Evolutionary conservation across 64 coral and sea anemone species (phyloP).

Genomic region (Acropora tenuis): DNA sequence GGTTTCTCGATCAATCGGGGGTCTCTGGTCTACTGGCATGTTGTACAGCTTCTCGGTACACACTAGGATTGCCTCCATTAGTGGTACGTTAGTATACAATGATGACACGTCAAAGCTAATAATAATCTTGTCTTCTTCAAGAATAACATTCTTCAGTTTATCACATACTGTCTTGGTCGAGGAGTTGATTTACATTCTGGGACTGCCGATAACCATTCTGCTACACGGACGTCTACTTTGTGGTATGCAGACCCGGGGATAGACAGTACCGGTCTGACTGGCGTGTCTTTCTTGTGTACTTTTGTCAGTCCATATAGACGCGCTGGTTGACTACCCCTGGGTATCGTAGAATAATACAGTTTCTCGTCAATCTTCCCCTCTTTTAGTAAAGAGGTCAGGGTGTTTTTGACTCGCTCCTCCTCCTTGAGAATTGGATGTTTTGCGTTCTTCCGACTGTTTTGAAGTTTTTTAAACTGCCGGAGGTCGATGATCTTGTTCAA

Average conservation of each 20-base stretch:
- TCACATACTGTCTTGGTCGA: slow-evolving; percentile 17
- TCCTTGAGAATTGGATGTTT: slow-evolving; percentile 42
- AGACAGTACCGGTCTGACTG: neutral
- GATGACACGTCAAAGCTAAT: slow-evolving; percentile 54
- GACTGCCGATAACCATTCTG: slow-evolving; percentile 39
- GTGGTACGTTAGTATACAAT: slow-evolving; percentile 48
- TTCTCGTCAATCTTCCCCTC: slow-evolving; percentile 31
- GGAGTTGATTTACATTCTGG: slow-evolving; percentile 34
- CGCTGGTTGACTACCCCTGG: neutral
- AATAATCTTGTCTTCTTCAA: slow-evolving; percentile 40
- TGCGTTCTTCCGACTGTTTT: slow-evolving; percentile 36
- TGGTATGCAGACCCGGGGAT: slow-evolving; percentile 36
- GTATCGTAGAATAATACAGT: neutral
- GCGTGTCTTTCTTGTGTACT: slow-evolving; percentile 10
- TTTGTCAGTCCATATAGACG: slow-evolving; percentile 21
- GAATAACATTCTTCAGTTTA: slow-evolving; percentile 1
- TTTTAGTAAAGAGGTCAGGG: slow-evolving; percentile 26
- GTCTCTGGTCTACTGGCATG: slow-evolving; percentile 56
- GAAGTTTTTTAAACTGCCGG: slow-evolving; percentile 28
- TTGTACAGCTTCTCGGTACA: slow-evolving; percentile 42
- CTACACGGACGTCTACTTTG: neutral
- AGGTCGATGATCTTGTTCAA: slow-evolving; percentile 42
- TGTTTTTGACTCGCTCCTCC: slow-evolving; percentile 28
- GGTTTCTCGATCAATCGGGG: neutral
- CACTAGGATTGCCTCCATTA: slow-evolving; percentile 36